Conservation (phyloP, 2,888 invertebrate species). For the Ctenicera cuprea region DNA sequence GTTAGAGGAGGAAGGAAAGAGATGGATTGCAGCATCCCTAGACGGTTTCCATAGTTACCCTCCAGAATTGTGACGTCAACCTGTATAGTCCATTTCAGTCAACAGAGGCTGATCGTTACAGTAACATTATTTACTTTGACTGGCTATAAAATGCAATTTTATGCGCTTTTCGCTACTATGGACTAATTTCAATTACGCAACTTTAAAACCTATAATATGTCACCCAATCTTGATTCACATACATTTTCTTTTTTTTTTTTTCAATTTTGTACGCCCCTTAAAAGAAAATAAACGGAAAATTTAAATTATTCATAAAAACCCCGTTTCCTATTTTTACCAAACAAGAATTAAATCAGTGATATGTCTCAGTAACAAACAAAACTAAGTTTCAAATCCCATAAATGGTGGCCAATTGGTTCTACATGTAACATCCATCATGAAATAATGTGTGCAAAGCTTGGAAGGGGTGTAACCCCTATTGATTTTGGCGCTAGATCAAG, state of each 20-base stretch:
- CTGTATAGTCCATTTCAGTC: constrained; percentile 63
- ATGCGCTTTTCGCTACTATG: constrained; percentile 41
- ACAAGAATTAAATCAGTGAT: too few species aligned
- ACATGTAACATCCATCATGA: constrained; percentile 27
- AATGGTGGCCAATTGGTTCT: constrained; percentile 18
- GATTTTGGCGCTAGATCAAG: constrained; percentile 23
- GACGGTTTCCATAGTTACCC: constrained; percentile 70
- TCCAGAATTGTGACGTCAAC: constrained; percentile 69
- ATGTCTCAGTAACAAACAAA: background rate
- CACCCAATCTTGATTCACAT: too few species aligned
- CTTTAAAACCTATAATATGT: background rate
- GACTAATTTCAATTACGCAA: constrained; percentile 31
- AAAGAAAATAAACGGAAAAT: too few species aligned
- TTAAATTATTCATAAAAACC: too few species aligned
- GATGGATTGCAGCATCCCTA: constrained; percentile 70
- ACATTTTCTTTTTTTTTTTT: too few species aligned
- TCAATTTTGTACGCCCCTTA: too few species aligned
- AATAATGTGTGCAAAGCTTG: constrained; percentile 27
- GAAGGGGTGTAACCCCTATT: constrained; percentile 26
- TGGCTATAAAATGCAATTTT: constrained; percentile 49
- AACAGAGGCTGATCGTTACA: constrained; percentile 52
- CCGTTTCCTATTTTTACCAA: too few species aligned
- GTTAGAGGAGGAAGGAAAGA: constrained; percentile 66
- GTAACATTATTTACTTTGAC: constrained; percentile 53
- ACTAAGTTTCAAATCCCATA: constrained; percentile 9